phyloP scores from a whole-genome alignment of 2,797 vertebrate species.

The Lerista edwardsae region DNA sequence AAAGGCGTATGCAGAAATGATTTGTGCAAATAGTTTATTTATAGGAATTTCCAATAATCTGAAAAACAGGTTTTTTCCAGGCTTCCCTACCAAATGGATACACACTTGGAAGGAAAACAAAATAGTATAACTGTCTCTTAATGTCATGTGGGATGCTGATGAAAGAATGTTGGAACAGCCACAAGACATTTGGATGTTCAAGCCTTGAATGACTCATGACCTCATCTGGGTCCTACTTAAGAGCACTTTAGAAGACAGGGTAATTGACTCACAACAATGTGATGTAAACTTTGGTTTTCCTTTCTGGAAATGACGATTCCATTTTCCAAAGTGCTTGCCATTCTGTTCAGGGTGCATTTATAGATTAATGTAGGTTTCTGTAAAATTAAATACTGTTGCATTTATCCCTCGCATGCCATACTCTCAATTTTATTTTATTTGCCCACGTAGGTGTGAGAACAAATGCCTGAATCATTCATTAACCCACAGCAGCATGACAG shows the following conservation, averaged over 20 bases:
- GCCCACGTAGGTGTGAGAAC: slow-evolving; percentile 57
- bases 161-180: slow-evolving; percentile 69
- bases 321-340: slow-evolving; percentile 62
- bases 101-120: slow-evolving; percentile 54
- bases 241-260: slow-evolving; percentile 68
- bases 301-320: slow-evolving; percentile 67
- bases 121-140: slow-evolving; percentile 63
- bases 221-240: slow-evolving; percentile 66
- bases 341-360: slow-evolving; percentile 50
- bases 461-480: slow-evolving; percentile 47
- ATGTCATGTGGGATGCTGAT: slow-evolving; percentile 65
- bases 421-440: slow-evolving; percentile 61
- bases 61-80: slow-evolving; percentile 40
- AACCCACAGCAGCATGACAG: slow-evolving; percentile 50
- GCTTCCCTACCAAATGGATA: slow-evolving; percentile 37
- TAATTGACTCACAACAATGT: slow-evolving; percentile 65
- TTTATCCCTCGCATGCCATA: slow-evolving; percentile 64
- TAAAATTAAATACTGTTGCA: slow-evolving; percentile 51
- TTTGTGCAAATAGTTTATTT: not conserved
- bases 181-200: slow-evolving; percentile 62
- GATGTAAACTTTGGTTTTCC: slow-evolving; percentile 72
- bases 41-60: slow-evolving; percentile 44
- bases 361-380: slow-evolving; percentile 63
- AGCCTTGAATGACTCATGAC: slow-evolving; percentile 68
- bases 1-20: slow-evolving; percentile 1